Evolutionary conservation across 2,113 vertebrate genomes (phyloP), one percentile per base, ranked within the genome.

Genomic region (Brienomyrus longianalis): DNA sequence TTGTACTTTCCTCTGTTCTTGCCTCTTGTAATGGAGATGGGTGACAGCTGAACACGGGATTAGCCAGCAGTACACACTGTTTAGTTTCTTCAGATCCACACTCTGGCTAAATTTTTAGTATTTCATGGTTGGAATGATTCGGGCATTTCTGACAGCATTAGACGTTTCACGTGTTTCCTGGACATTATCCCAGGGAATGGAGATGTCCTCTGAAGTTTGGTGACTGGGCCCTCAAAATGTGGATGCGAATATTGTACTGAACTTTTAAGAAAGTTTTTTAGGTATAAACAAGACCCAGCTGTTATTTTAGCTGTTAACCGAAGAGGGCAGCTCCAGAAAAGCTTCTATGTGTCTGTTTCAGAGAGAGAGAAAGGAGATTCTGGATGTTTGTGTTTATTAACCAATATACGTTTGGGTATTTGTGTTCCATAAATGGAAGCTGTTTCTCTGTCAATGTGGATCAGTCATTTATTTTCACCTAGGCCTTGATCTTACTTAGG

Each of bases 21-120:
- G 27, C 74, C 51, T 77, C 86, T 89, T 62, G 89, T 27, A 84
- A 89, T 84, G 89, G 80, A 84, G 89, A 89, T 62, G 77, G 89
- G 47, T 89, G 89, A 89, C 80, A 85, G 80, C 59, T 31, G 21
- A 62, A 80, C 89, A 39, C 1, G 45, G 89, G 80, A 89, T 89
- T 89, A 89, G 52, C 1, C 39, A 19, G 31, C 31, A 83, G 45
- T 13, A 83, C n/a, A 66, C 87, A 51, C 70, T 43, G 47, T 51
- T 83, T 83, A 50, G 48, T 83, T 52, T 45, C 35, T 83, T 70
- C 74, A 59, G 51, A 23, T 17, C 87, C 52, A 45, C 59, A 52
- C 45, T 87, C 19, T 1, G 45, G 62, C 45, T 15, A 59, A n/a
- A n/a, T 74, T 1, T 1, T 35, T 31, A n/a, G 52, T 35, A 80